phyloP scores from a whole-genome alignment of 2,888 invertebrate genomes.

The Lycaena phlaeas region DNA sequence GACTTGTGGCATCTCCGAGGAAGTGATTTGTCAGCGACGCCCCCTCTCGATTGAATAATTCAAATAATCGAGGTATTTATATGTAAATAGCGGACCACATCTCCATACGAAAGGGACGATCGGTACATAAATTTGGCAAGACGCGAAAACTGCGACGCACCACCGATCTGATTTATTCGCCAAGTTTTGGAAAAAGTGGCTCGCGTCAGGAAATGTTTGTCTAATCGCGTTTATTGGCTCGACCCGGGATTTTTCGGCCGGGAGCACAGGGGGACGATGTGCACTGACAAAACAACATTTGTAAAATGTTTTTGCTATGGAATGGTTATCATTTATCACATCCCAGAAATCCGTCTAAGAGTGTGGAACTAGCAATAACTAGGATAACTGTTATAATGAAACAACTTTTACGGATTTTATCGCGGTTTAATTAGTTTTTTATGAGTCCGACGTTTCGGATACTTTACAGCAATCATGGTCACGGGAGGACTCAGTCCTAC shows the following conservation, averaged over 20 bases:
- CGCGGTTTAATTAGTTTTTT: too few species aligned
- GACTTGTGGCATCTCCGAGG: slow-evolving; percentile 67
- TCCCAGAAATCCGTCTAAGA: too few species aligned
- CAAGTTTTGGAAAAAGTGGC: slow-evolving; percentile 69
- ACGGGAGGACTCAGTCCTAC: too few species aligned
- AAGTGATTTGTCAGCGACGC: slow-evolving; percentile 73
- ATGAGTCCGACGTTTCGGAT: too few species aligned
- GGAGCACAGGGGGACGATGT: slow-evolving; percentile 33
- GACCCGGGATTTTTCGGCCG: slow-evolving; percentile 53
- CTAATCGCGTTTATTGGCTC: slow-evolving; percentile 67
- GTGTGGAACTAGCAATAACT: too few species aligned
- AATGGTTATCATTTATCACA: background rate
- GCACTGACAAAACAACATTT: slow-evolving; percentile 23
- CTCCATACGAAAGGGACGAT: slow-evolving; percentile 73
- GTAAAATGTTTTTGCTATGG: slow-evolving; percentile 14
- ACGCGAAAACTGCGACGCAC: slow-evolving; percentile 70
- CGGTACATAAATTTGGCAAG: slow-evolving; percentile 73
- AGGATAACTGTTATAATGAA: too few species aligned
- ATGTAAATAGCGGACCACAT: slow-evolving; percentile 71
- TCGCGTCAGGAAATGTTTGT: slow-evolving; percentile 70
- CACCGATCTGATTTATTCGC: slow-evolving; percentile 69
- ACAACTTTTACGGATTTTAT: too few species aligned
- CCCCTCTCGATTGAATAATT: slow-evolving; percentile 74
- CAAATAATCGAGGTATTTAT: slow-evolving; percentile 74
- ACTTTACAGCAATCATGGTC: too few species aligned